A percentile compares a stretch with the other conserved stretches of the same genome.
phyloP scores from a whole-genome alignment of 92 coral and sea anemone species.

The Bergia puertoricense region DNA sequence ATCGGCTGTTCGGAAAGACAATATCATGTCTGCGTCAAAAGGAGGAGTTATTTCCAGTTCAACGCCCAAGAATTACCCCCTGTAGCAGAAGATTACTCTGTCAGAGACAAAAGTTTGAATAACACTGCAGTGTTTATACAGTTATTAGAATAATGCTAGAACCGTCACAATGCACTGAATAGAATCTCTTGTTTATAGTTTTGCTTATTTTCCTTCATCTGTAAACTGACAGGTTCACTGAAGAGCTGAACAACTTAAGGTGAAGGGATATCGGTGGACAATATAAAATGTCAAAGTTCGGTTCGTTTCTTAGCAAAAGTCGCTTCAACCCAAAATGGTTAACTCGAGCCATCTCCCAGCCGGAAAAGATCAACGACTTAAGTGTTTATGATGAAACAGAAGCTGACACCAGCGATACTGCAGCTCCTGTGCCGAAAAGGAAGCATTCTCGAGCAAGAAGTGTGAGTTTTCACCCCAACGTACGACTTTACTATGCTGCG shows the following conservation, averaged over 20 bases:
- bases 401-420: neutral
- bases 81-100: neutral
- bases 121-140: neutral
- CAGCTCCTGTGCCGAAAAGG: conserved; percentile 10
- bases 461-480: conserved; percentile 86
- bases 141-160: no score
- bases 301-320: neutral
- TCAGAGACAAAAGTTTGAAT: no score
- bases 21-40: neutral
- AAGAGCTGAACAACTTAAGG: neutral
- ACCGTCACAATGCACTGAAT: neutral
- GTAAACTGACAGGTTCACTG: neutral
- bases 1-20: neutral
- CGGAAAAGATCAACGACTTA: conserved; percentile 32
- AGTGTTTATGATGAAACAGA: conserved; percentile 17
- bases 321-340: conserved; percentile 10
- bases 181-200: no score
- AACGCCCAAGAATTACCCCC: neutral
- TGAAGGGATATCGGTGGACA: neutral
- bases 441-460: conserved; percentile 80
- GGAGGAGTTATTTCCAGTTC: neutral
- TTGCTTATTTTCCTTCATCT: neutral
- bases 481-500: conserved; percentile 81
- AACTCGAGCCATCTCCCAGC: conserved; percentile 33
- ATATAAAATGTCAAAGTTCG: neutral